Evolutionary conservation across 1,140 invertebrate genomes (phyloP), one percentile per base, ranked within the genome.

Genomic region (Bradysia coprophila): DNA sequence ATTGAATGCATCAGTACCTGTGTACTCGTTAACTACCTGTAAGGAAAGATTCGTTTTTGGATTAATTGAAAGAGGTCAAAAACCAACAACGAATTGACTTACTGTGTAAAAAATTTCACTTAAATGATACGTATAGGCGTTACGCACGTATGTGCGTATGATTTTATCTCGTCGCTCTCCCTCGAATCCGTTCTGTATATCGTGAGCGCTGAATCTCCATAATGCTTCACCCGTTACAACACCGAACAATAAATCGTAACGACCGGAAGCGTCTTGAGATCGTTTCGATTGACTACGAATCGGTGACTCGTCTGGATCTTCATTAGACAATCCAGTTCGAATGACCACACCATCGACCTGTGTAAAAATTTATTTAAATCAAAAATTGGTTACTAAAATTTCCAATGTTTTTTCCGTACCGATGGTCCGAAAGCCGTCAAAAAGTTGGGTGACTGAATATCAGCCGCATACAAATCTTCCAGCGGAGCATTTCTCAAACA

Each of bases 101-200:
- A 82, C 79, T 31, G 93, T 95, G 53, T 93, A 90, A 64, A 92
- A 93, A 58, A 98, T 95, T 63, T 98, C 92, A 51, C 89, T 91
- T 46, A 94, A 71, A 61, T 97, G 92, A 64, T 88, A 94, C 43
- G 76, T 81, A 66, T 90, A 94, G 22, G 89, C 77, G 61, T 97
- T 97, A 40, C 92, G 71, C 13, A 90, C 82, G 54, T 97, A 88
- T 8, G 91, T 95, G 48, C 92, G 69, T 48, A 96, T 76, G 51
- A 95, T 91, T 59, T 82, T 79, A 56, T 92, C 86, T 44, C 92
- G 74, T 44, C 87, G 68, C 43, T 86, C 80, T 34, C 84, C 81
- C 53, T 92, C 86, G 53, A 98, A 90, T 18, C 94, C 94, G 48
- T 73, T 73, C 42, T 75, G 67, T 42, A 95, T 75, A 54, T 95